Percentiles rank a stretch among this genome's conserved stretches.
Conservation (phyloP, 2,888 invertebrate species). For the Limenitis camilla region DNA sequence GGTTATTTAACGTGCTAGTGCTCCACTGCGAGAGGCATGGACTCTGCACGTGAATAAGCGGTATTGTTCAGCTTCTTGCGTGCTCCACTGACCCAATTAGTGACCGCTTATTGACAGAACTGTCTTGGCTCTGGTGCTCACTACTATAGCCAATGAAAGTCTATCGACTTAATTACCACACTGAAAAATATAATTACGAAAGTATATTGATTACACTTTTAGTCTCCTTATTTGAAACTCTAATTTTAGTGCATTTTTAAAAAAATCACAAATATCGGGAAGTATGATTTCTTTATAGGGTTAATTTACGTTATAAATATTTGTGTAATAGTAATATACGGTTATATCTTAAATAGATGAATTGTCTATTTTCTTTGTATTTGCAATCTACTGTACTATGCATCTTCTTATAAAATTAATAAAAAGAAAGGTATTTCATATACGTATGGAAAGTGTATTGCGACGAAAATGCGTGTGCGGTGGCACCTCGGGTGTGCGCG, state of each 20-base stretch:
- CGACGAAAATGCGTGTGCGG: conserved; percentile 66
- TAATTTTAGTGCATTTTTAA: too few species aligned
- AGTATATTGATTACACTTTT: neutral
- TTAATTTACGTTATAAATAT: too few species aligned
- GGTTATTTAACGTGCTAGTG: conserved; percentile 14
- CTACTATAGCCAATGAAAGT: conserved; percentile 42
- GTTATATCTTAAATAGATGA: too few species aligned
- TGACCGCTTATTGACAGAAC: conserved; percentile 65
- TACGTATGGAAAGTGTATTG: conserved; percentile 31
- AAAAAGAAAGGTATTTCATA: conserved; percentile 13
- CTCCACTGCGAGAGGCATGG: conserved; percentile 15
- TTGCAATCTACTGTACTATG: neutral
- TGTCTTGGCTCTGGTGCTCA: conserved; percentile 61
- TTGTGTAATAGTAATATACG: too few species aligned
- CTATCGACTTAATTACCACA: conserved; percentile 27
- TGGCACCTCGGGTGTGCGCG: conserved; percentile 64
- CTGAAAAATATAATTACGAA: conserved; percentile 1
- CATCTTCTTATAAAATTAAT: too few species aligned
- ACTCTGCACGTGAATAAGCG: conserved; percentile 39
- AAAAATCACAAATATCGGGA: too few species aligned
- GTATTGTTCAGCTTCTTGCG: conserved; percentile 55
- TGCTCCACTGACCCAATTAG: conserved; percentile 69
- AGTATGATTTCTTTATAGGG: too few species aligned
- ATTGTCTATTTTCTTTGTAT: too few species aligned
- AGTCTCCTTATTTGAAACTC: too few species aligned